These are phyloP conservation scores for Ricordea florida DNA, from an alignment of 92 coral and sea anemone genomes.

Conservation along the genomic window DNA sequence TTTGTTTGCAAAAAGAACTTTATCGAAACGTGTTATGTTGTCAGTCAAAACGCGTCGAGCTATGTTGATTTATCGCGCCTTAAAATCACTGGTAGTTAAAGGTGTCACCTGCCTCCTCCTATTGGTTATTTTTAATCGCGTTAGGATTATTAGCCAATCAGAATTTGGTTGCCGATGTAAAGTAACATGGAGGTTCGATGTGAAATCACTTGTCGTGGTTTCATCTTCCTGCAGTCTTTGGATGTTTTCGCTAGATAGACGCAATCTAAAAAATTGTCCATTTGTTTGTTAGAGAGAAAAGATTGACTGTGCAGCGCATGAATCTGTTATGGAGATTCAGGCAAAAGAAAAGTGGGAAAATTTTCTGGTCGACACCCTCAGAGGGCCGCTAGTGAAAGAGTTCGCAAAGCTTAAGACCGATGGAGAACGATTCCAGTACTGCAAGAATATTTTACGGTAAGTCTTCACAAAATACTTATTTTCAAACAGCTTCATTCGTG, in stretches of 20 bases:
- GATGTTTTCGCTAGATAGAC: too few relatives aligned
- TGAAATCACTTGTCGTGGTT: conserved; percentile 17
- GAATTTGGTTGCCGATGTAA: neutral
- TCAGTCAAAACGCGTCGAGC: too few relatives aligned
- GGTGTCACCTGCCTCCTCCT: too few relatives aligned
- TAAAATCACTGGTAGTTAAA: too few relatives aligned
- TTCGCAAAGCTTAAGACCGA: conserved; percentile 81
- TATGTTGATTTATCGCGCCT: too few relatives aligned
- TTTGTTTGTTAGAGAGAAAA: neutral
- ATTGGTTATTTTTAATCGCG: conserved; percentile 8
- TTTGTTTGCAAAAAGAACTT: too few relatives aligned
- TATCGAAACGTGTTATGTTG: too few relatives aligned
- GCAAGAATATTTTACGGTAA: conserved; percentile 82
- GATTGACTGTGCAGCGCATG: neutral
- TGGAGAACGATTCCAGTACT: conserved; percentile 79
- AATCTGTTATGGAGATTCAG: conserved; percentile 48
- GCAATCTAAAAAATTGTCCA: neutral
- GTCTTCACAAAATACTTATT: too few relatives aligned
- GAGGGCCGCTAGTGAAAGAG: conserved; percentile 74
- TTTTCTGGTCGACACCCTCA: conserved; percentile 72
- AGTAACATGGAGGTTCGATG: neutral
- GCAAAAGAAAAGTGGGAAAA: conserved; percentile 84
- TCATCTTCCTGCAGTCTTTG: conserved; percentile 4
- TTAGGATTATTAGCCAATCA: conserved; percentile 20
- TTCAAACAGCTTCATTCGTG: too few relatives aligned